A percentile compares a stretch with the other conserved stretches of the same genome.
Conservation (phyloP, 2,797 vertebrate genomes). For the Taeniopygia guttata region DNA sequence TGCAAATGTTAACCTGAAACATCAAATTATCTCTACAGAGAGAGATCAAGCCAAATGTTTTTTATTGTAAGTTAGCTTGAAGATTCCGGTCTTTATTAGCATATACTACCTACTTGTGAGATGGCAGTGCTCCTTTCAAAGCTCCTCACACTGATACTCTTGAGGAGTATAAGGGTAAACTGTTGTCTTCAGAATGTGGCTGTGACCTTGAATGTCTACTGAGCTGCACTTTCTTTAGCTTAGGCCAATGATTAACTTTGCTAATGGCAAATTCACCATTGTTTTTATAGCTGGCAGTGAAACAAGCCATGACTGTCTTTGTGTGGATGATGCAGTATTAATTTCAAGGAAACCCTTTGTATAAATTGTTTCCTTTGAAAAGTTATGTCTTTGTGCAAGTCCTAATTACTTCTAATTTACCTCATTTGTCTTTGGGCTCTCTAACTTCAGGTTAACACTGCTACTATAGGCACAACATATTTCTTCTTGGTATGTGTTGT, state of each 20-base stretch:
- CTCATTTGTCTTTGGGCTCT: neutral
- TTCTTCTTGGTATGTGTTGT: neutral
- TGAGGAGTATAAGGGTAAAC: neutral
- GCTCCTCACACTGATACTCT: neutral
- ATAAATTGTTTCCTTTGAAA: slow-evolving; percentile 21
- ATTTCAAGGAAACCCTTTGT: slow-evolving; percentile 14
- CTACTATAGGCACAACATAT: neutral
- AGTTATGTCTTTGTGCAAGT: neutral
- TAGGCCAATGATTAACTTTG: slow-evolving; percentile 39
- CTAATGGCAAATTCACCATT: neutral
- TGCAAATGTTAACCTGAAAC: neutral
- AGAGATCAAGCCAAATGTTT: neutral
- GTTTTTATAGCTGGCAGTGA: neutral
- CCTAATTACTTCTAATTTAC: slow-evolving; percentile 9
- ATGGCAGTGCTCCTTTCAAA: no score
- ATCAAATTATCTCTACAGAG: neutral
- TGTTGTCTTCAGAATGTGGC: neutral
- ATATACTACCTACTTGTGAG: no score
- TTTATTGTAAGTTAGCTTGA: no score
- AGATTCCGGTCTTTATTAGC: no score
- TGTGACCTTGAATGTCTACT: slow-evolving; percentile 26
- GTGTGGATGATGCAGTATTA: neutral
- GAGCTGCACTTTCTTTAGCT: neutral
- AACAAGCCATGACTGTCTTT: neutral
- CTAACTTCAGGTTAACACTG: neutral